Evolutionary conservation across 2,888 invertebrate genomes (phyloP), one percentile per base, ranked within the genome.

Genomic region (Zonitis immaculata): DNA sequence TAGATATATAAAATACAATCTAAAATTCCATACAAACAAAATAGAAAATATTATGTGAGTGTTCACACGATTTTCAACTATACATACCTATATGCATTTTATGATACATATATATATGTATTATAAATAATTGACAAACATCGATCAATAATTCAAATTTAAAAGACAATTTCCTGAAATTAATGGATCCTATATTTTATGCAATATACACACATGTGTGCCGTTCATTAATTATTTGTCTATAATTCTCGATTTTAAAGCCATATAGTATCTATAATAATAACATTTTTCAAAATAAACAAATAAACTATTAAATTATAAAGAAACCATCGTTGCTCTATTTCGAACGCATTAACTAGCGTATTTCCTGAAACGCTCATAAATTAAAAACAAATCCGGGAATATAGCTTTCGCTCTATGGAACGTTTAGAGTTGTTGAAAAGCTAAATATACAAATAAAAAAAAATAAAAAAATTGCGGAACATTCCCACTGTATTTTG

Each of bases 311-410:
- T 30, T 45, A 44, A 25, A 45, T 22, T 49, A 49, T 54, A 56
- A 56, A 45, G 47, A 47, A 32, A 49, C 47, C 50, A 14, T 32
- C 14, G 32, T 28, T 26, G 28, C 56, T 53, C 49, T 57, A 62
- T 62, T 60, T 53, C 43, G 56, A 54, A 57, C 51, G 54, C 63
- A 63, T 62, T 63, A 62, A 58, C 55, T 49, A 55, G 58, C 52
- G 57, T 59, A 56, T 63, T 63, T 65, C 62, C 62, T 62, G 59
- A 60, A 62, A 52, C 55, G 61, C 56, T 60, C 60, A 62, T 65
- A 63, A 65, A 62, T 65, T 60, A 61, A 48, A 57, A 49, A 52
- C 48, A 60, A 62, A 63, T 61, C 64, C 63, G 50, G 54, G 57
- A 59, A 61, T 54, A 60, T n/a, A n/a, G n/a, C n/a, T n/a, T n/a